These are phyloP conservation scores for Amphipoea lucens DNA, from an alignment of 2,888 invertebrate species.

Conservation along the genomic window DNA sequence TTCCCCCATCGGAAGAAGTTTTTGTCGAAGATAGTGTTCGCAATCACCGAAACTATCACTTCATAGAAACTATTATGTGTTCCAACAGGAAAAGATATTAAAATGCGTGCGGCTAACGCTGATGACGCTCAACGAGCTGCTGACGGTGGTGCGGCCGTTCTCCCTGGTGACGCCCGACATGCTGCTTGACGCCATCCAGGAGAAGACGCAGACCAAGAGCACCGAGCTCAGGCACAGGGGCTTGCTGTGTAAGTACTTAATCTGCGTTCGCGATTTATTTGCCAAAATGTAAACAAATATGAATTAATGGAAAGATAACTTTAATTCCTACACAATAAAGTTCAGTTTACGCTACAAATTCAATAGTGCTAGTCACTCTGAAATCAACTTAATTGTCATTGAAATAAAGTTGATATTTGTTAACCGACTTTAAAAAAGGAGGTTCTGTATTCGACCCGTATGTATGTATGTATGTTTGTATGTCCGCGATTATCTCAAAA, in stretches of 20 bases:
- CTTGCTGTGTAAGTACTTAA: conserved; percentile 90
- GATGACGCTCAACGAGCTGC: conserved; percentile 96
- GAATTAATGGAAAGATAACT: too few species aligned
- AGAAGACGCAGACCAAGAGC: conserved; percentile 94
- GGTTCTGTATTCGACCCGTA: too few species aligned
- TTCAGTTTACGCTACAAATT: too few species aligned
- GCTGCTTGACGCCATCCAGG: conserved; percentile 98
- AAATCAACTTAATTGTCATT: too few species aligned
- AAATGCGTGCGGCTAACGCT: conserved; percentile 95
- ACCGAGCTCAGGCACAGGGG: conserved; percentile 96
- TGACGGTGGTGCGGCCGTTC: conserved; percentile 96
- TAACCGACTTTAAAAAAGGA: too few species aligned
- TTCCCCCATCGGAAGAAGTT: background rate
- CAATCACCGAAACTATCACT: background rate
- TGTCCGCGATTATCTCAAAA: too few species aligned
- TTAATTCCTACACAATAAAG: too few species aligned
- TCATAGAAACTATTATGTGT: background rate
- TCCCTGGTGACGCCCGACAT: conserved; percentile 96
- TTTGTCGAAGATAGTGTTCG: background rate
- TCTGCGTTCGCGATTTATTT: too few species aligned
- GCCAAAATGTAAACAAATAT: too few species aligned
- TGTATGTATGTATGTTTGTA: too few species aligned
- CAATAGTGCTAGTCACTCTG: too few species aligned
- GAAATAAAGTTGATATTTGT: too few species aligned
- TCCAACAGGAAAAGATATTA: conserved; percentile 87